Percentiles rank a stretch among this genome's conserved stretches.
Evolutionary conservation across 2,888 invertebrate genomes (phyloP).

Genomic region (Diloba caeruleocephala): DNA sequence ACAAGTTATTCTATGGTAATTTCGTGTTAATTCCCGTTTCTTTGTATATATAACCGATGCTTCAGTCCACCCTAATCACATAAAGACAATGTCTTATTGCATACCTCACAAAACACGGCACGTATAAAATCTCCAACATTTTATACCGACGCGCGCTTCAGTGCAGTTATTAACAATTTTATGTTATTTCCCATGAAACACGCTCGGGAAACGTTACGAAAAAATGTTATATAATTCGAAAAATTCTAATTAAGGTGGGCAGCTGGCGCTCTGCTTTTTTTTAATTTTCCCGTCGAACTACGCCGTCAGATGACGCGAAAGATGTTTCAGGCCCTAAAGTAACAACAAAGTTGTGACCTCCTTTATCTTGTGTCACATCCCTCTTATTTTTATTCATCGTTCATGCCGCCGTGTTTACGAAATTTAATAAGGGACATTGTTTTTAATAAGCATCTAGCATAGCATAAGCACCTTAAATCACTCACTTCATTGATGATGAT

Average conservation of each 20-base stretch:
- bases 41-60: constrained; percentile 1
- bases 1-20: too few relatives aligned
- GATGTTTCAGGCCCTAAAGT: constrained; percentile 71
- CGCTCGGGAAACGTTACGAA: constrained; percentile 59
- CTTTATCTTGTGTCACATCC: constrained; percentile 64
- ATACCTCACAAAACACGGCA: constrained; percentile 14
- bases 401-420: constrained; percentile 44
- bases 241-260: constrained; percentile 86
- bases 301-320: constrained; percentile 80
- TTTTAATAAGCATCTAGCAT: constrained; percentile 7
- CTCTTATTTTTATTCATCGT: constrained; percentile 55
- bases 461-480: constrained; percentile 31
- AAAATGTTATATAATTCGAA: constrained; percentile 80
- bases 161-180: constrained; percentile 67
- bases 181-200: constrained; percentile 59
- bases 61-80: constrained; percentile 8
- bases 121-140: constrained; percentile 43
- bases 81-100: constrained; percentile 18
- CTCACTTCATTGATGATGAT: constrained; percentile 16
- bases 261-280: constrained; percentile 80
- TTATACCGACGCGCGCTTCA: constrained; percentile 42
- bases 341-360: constrained; percentile 71
- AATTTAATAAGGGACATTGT: constrained; percentile 28
- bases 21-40: too few relatives aligned
- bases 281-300: constrained; percentile 83